These are phyloP conservation scores for Cheilosia impressa DNA, from an alignment of 2,888 invertebrate genomes.

Conservation along the genomic window DNA sequence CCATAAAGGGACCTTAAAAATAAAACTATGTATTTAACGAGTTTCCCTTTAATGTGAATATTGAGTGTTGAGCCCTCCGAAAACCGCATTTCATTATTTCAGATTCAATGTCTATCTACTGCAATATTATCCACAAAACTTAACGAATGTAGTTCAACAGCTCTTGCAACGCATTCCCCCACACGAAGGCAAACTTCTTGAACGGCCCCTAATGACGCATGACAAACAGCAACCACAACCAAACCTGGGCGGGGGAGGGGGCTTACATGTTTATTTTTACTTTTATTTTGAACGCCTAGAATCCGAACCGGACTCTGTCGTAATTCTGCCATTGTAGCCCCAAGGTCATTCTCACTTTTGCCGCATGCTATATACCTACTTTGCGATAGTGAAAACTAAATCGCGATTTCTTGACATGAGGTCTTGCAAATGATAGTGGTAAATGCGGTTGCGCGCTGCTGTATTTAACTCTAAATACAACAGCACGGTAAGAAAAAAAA, in stretches of 20 bases:
- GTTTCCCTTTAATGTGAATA: no score
- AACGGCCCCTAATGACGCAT: constrained; percentile 2
- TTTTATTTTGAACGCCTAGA: constrained; percentile 26
- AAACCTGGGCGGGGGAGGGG: neutral
- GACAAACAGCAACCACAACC: neutral
- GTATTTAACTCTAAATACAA: constrained; percentile 27
- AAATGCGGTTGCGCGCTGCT: constrained; percentile 16
- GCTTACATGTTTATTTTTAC: neutral
- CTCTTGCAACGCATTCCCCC: neutral
- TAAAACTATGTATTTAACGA: no score
- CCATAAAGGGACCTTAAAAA: no score
- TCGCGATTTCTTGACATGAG: constrained; percentile 40
- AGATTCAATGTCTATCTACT: no score
- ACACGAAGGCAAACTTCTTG: constrained; percentile 4
- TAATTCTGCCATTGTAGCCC: constrained; percentile 20
- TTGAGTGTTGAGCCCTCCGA: no score
- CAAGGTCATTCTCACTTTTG: constrained; percentile 29
- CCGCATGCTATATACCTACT: no score
- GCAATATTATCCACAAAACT: neutral
- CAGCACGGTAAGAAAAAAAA: constrained; percentile 10
- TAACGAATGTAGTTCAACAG: constrained; percentile 9
- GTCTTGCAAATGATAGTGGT: constrained; percentile 43
- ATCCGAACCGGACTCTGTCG: constrained; percentile 41
- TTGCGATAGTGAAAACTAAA: constrained; percentile 20
- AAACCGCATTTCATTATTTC: no score